Evolutionary conservation across 2,113 vertebrate species (phyloP), one percentile per base, ranked within the genome.

Genomic region (Nannospalax galili): DNA sequence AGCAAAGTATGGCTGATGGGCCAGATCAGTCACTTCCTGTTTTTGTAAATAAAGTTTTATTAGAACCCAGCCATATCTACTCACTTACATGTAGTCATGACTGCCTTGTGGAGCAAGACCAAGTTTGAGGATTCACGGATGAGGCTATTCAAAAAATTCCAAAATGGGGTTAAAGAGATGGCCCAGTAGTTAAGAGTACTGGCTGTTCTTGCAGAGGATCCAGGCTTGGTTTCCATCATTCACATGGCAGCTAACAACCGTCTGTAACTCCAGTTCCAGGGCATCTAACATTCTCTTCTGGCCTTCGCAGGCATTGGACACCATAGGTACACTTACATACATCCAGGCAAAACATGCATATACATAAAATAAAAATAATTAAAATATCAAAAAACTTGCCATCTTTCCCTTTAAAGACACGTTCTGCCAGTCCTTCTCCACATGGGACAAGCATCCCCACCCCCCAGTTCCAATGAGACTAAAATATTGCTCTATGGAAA

Each of bases 1-100:
- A 20, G 72, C 72, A 90, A 26, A 42, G 22, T n/a, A 11, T 52
- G 56, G 52, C 37, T 10, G 2, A 24, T 22, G 2, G 42, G 40
- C 42, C 48, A 42, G 35, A 81, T 74, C 32, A 65, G 64, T 48
- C 69, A 35, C 89, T 77, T 94, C 82, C 48, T 69, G 80, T 64
- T 79, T 92, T 69, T 69, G 20, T 74, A 48, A 93, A 90, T 93
- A 62, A 92, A 78, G 58, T 89, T 77, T 86, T 42, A 45, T 81
- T 79, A 79, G 79, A 74, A 86, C 56, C 60, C 48, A 91, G 62
- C 45, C 78, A 91, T 62, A 58, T 48, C 69, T 77, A 37, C 40
- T 74, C 35, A 60, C 90, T 90, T 91, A 30, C 22, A 70, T n/a
- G 62, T n/a, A 37, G 11, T 84, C 77, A 17, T 37, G 24, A 32